phyloP scores from a whole-genome alignment of 2,797 vertebrate species.

The Macropus fuliginosus region DNA sequence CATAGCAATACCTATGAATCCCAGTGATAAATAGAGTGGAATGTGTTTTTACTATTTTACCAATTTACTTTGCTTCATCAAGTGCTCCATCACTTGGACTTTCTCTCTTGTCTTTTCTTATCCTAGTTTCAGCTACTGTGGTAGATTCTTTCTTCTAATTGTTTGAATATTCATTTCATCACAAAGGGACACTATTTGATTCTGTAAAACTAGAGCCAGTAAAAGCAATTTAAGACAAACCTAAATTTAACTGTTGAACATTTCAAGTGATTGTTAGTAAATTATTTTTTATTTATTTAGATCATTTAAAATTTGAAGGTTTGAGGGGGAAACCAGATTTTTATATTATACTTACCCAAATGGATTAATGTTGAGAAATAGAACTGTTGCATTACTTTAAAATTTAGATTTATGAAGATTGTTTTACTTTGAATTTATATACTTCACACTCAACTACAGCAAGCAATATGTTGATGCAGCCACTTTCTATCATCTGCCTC shows the following conservation, averaged over 20 bases:
- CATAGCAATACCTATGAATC: neutral
- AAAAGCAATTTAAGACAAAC: neutral
- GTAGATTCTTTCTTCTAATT: neutral
- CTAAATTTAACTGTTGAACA: neutral
- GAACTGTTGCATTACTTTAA: neutral
- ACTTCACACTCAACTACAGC: neutral
- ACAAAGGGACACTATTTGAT: neutral
- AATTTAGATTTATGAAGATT: neutral
- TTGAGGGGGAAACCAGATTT: neutral
- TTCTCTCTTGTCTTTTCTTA: neutral
- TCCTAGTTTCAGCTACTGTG: neutral
- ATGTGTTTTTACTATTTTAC: neutral
- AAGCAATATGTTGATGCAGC: neutral
- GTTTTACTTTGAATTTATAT: neutral
- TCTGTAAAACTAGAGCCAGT: neutral
- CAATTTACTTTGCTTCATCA: neutral
- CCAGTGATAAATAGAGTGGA: neutral
- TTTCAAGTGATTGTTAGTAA: neutral
- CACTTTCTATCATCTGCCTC: neutral
- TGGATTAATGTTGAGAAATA: neutral
- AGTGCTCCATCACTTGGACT: neutral
- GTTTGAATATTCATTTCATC: neutral
- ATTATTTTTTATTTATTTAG: neutral
- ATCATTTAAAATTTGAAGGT: neutral
- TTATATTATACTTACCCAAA: neutral